Base-by-base conservation (phyloP, 2,888 invertebrate species). In the Tetranychus piercei region DNA sequence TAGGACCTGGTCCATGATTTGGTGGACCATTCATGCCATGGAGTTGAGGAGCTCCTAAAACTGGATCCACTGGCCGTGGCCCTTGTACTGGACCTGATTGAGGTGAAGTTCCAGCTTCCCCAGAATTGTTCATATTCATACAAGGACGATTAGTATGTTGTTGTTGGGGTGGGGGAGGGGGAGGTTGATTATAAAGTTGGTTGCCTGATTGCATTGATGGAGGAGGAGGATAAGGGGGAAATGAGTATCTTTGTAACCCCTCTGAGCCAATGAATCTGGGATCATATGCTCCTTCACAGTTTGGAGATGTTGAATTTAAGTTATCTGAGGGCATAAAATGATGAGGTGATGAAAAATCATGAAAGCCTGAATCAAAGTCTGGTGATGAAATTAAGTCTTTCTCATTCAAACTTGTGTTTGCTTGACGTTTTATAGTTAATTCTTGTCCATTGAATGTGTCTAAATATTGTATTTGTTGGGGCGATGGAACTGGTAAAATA, bases 371-470 rank as follows among this genome's bases (percentile, higher is more conserved):
- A 69, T 69, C 69, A 1, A 69, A 23, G 34, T 69, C 69, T 20
- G 69, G 34, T 72, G 77, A 34, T 7, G 69, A 67, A 20, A 76
- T 74, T 9, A 73, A 44, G 70, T 74, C 74, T 1, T 74, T 23
- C 6, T 90, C 90, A 83, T 90, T 90, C 77, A 91, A 84, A 83
- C 91, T 91, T 67, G 91, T 91, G 82, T 94, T 94, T 73, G 93
- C 91, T 84, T 94, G 94, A 83, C 94, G 94, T 82, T 94, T 94
- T 84, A 94, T 94, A 80, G 93, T 94, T 81, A 94, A 85, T 84
- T 94, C 94, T 86, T 94, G 94, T 78, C 93, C 93, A 86, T 94
- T 94, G 83, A 94, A 94, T 80, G 92, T 90, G 86, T 92, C 93
- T 81, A 94, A 88, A 86, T 94, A 94, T 80, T 92, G 92, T 82